These are phyloP conservation scores for Epiblema foenella DNA, from an alignment of 2,888 invertebrate genomes.

Conservation along the genomic window DNA sequence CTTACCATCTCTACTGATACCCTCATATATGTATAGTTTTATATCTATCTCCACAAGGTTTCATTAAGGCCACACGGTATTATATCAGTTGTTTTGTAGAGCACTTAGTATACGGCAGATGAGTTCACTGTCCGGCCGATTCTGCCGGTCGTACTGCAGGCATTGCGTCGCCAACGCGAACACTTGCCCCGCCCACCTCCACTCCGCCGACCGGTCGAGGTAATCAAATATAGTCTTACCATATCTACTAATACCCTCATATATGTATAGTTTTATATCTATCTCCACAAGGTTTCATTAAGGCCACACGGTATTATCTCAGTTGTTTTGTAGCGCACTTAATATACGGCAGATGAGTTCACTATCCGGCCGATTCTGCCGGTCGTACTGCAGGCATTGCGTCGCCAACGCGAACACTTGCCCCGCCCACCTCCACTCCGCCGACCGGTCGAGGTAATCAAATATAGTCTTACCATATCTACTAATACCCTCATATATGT, in stretches of 20 bases:
- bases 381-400: conserved; percentile 84
- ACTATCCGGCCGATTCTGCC: conserved; percentile 85
- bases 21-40: conserved; percentile 81
- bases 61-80: too few relatives aligned
- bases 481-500: conserved; percentile 78
- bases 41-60: conserved; percentile 69
- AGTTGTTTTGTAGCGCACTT: conserved; percentile 53
- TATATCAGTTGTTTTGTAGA: conserved; percentile 51
- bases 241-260: conserved; percentile 69
- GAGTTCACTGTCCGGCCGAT: conserved; percentile 85
- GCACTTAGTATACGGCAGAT: conserved; percentile 70
- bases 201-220: conserved; percentile 85
- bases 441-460: conserved; percentile 82
- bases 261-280: conserved; percentile 77
- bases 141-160: conserved; percentile 81
- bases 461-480: conserved; percentile 78
- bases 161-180: conserved; percentile 84
- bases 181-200: conserved; percentile 81
- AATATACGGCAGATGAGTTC: conserved; percentile 76
- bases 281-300: too few relatives aligned
- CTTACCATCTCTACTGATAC: conserved; percentile 67
- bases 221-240: conserved; percentile 81
- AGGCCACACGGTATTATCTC: conserved; percentile 26
- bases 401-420: conserved; percentile 83
- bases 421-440: conserved; percentile 83